phyloP scores from a whole-genome alignment of 2,113 vertebrate species.

The Lepus americanus region DNA sequence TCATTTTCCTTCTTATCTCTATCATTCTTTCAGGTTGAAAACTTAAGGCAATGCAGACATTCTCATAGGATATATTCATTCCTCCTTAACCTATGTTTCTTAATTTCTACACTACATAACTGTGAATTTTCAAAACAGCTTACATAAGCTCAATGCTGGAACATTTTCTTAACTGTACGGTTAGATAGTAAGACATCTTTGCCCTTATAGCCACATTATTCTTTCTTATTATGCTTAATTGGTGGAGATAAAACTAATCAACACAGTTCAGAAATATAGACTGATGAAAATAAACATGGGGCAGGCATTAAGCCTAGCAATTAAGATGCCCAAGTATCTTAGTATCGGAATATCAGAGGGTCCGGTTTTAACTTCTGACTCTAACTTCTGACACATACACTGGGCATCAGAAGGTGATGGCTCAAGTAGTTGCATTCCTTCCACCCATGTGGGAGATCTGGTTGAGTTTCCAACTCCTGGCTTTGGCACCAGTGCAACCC shows the following conservation, averaged over 20 bases:
- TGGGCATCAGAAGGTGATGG: no score
- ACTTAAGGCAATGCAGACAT: background rate
- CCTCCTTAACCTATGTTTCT: background rate
- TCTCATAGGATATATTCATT: background rate
- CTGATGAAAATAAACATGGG: background rate
- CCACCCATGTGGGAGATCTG: no score
- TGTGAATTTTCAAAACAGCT: slow-evolving; percentile 41
- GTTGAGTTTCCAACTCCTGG: no score
- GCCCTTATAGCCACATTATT: background rate
- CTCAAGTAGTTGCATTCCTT: no score
- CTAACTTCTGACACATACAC: no score
- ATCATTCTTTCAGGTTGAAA: background rate
- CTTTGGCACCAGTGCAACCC: no score
- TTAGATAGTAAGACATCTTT: background rate
- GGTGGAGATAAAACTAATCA: background rate
- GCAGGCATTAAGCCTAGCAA: no score
- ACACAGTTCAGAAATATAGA: background rate
- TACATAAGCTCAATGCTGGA: background rate
- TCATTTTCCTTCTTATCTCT: background rate
- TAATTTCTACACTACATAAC: background rate
- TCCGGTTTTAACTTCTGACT: no score
- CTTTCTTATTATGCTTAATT: background rate
- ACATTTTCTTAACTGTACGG: background rate
- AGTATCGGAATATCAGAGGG: no score
- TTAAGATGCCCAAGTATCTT: no score